Evolutionary conservation across 2,113 vertebrate species (phyloP).

Genomic region (Corythoichthys intestinalis): DNA sequence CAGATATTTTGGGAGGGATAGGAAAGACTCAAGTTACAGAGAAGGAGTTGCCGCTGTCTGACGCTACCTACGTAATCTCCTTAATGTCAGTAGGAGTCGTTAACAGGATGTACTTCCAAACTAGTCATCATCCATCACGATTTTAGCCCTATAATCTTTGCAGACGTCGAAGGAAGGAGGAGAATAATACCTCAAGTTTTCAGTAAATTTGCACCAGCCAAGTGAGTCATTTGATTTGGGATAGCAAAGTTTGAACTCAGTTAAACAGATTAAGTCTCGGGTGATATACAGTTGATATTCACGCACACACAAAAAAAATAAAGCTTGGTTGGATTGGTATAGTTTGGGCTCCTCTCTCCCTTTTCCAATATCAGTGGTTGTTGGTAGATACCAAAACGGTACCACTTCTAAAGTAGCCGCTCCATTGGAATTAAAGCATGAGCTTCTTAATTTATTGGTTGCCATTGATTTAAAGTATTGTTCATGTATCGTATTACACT

Average conservation of each 20-base stretch:
- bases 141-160: constrained; percentile 65
- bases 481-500: no score
- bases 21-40: constrained; percentile 66
- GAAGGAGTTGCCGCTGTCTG: constrained; percentile 71
- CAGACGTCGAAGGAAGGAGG: constrained; percentile 62
- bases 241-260: constrained; percentile 39
- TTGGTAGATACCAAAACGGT: no score
- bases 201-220: constrained; percentile 26
- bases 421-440: no score
- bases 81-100: constrained; percentile 75
- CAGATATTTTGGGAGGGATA: constrained; percentile 69
- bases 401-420: no score
- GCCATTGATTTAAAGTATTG: no score
- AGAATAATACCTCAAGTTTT: constrained; percentile 41
- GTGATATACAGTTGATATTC: not conserved
- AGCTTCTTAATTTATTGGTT: no score
- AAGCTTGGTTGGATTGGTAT: not conserved
- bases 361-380: not conserved
- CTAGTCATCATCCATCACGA: constrained; percentile 73
- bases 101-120: constrained; percentile 78
- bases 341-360: not conserved
- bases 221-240: constrained; percentile 42
- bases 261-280: constrained; percentile 13
- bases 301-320: not conserved
- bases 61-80: constrained; percentile 73